Conservation (phyloP, 2,797 vertebrate species). For the Helicolenus hilgendorfi region DNA sequence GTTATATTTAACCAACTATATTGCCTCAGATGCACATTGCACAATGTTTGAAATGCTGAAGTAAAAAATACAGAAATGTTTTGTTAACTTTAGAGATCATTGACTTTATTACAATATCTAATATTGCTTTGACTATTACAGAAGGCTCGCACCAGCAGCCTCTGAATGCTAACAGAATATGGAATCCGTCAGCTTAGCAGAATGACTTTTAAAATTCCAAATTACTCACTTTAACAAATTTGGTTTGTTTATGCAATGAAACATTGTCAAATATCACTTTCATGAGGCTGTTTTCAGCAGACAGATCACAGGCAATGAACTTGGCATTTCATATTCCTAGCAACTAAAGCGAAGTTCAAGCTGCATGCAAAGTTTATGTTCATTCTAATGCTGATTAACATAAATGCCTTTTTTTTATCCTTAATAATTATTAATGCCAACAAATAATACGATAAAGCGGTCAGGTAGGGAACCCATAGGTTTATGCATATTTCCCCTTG, state of each 20-base stretch:
- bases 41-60: background rate
- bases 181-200: background rate
- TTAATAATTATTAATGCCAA: background rate
- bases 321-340: background rate
- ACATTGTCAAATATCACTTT: background rate
- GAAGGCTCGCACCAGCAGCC: background rate
- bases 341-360: background rate
- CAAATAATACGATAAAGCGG: background rate
- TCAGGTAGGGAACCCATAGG: background rate
- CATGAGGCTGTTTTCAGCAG: background rate
- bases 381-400: background rate
- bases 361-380: background rate
- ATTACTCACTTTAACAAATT: background rate
- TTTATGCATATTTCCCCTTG: background rate
- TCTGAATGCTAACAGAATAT: background rate
- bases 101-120: background rate
- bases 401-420: background rate
- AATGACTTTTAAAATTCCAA: no score
- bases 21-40: accelerated
- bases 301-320: background rate
- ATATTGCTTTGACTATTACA: background rate
- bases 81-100: background rate
- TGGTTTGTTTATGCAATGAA: background rate
- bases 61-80: background rate
- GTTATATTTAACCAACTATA: no score